A percentile compares a stretch with the other conserved stretches of the same genome.
Conservation (phyloP, 2,888 invertebrate genomes). For the Meghimatium bilineatum region DNA sequence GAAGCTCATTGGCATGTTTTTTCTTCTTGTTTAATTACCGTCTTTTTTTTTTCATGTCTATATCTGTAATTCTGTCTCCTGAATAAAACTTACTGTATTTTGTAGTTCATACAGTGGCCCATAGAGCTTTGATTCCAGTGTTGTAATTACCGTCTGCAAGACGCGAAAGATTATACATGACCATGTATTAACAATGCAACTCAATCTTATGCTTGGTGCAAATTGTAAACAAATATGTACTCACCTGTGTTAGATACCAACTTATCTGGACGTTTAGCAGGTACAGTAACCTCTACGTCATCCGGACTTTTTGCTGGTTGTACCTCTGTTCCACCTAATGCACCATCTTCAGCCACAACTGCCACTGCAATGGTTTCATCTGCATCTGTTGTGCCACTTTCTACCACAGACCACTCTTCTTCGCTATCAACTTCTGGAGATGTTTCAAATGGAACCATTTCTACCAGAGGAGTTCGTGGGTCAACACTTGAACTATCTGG, state of each 20-base stretch:
- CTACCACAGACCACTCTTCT: conserved; percentile 12
- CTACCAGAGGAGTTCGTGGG: conserved; percentile 28
- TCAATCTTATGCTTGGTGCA: no score
- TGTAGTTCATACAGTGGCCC: no score
- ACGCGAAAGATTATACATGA: no score
- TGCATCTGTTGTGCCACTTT: background rate
- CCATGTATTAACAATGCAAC: no score
- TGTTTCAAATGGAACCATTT: conserved; percentile 29
- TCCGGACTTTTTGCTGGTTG: background rate
- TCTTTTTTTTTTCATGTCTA: no score
- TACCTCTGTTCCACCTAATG: background rate
- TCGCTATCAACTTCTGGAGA: conserved; percentile 10
- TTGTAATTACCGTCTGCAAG: no score
- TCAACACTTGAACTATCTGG: conserved; percentile 46
- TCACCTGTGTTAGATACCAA: background rate
- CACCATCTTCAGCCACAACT: background rate
- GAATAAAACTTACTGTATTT: no score
- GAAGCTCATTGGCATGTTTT: no score
- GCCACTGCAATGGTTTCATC: background rate
- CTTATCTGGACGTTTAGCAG: conserved; percentile 43
- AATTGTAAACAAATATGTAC: no score
- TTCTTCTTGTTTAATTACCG: no score
- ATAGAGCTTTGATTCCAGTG: no score
- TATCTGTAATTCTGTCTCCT: no score
- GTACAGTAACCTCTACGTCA: background rate